Conservation (phyloP, 2,113 vertebrate species). For the Leuciscus idus region DNA sequence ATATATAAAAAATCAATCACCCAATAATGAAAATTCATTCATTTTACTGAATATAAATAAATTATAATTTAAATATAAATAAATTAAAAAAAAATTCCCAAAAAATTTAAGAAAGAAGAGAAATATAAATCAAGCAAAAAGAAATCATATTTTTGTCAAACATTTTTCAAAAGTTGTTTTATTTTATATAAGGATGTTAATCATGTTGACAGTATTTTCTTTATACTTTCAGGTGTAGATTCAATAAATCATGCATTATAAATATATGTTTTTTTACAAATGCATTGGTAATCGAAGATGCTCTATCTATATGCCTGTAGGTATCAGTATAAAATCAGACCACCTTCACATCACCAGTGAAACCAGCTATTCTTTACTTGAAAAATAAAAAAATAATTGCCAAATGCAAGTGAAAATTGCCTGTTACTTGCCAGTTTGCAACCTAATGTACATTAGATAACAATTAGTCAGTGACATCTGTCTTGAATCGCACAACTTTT, state of each 20-base stretch:
- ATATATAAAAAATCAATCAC: background rate
- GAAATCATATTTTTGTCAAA: background rate
- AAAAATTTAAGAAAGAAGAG: no score
- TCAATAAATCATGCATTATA: background rate
- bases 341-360: background rate
- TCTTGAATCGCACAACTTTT: background rate
- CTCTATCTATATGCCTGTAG: background rate
- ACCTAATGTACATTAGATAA: background rate
- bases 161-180: background rate
- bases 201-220: background rate
- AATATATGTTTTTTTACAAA: background rate
- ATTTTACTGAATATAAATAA: background rate
- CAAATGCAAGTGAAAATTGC: background rate
- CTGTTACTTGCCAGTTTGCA: background rate
- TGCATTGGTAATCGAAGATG: background rate
- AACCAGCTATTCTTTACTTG: background rate
- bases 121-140: background rate
- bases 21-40: background rate
- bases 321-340: background rate
- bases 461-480: background rate
- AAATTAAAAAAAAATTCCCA: background rate
- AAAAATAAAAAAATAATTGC: background rate
- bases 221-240: background rate
- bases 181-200: background rate
- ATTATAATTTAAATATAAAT: background rate